Percentiles rank a stretch among this genome's conserved stretches.
These are phyloP conservation scores for Lepidocyrtinus sp. DNA, from an alignment of 2,888 invertebrate genomes.

Conservation along the genomic window DNA sequence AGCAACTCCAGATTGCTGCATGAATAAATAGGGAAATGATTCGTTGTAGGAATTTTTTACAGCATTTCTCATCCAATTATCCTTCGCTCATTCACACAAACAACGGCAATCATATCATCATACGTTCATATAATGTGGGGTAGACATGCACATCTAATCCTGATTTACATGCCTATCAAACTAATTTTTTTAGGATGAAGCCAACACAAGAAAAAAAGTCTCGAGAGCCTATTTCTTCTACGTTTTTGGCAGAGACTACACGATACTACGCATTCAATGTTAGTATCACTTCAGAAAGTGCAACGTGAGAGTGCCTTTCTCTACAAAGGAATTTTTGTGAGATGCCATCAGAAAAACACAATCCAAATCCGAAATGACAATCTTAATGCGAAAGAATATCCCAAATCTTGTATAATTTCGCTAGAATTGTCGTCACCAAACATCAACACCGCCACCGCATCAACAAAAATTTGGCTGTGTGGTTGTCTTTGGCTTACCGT, in stretches of 20 bases:
- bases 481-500: not conserved
- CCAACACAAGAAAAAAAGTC: not conserved
- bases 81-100: conserved; percentile 49
- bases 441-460: conserved; percentile 14
- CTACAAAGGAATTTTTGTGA: not conserved
- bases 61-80: conserved; percentile 54
- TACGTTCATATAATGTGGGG: conserved; percentile 9
- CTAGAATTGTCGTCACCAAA: not conserved
- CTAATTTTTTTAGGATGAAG: conserved; percentile 41
- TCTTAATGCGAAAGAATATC: not conserved
- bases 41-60: not conserved
- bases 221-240: not conserved
- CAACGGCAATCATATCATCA: conserved; percentile 17
- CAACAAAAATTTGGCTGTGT: not conserved
- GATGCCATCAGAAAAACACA: not conserved
- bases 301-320: not conserved
- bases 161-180: conserved; percentile 60
- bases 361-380: conserved; percentile 6
- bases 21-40: conserved; percentile 6
- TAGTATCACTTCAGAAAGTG: not conserved
- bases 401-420: not conserved
- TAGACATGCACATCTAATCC: conserved; percentile 59
- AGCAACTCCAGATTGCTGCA: not conserved
- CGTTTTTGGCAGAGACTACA: not conserved
- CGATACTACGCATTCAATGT: not conserved